phyloP scores from a whole-genome alignment of 2,888 invertebrate species.

The Heliconius charithonia region DNA sequence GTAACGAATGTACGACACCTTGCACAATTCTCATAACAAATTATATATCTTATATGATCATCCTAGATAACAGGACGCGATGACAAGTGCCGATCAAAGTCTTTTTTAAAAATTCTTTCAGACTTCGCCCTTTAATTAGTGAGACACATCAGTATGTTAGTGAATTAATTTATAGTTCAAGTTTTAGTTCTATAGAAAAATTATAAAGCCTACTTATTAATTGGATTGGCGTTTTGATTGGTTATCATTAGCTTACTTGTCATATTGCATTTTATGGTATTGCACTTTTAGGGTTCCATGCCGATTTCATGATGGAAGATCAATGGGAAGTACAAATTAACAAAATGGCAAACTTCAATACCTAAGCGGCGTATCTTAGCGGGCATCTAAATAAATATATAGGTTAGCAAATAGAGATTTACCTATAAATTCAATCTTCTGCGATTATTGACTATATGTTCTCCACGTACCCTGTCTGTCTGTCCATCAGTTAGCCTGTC shows the following conservation, averaged over 20 bases:
- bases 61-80: slow-evolving; percentile 1
- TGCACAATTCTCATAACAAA: slow-evolving; percentile 18
- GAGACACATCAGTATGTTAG: background rate
- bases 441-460: too few species aligned
- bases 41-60: background rate
- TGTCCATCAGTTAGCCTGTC: too few species aligned
- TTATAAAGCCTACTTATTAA: background rate
- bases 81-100: slow-evolving; percentile 16
- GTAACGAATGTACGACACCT: slow-evolving; percentile 6
- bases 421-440: too few species aligned
- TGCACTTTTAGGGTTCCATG: too few species aligned
- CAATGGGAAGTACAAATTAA: too few species aligned
- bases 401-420: too few species aligned
- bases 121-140: background rate
- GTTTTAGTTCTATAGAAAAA: background rate
- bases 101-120: slow-evolving; percentile 19
- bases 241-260: background rate
- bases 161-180: background rate
- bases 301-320: too few species aligned
- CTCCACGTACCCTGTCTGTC: too few species aligned
- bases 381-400: too few species aligned
- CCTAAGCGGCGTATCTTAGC: too few species aligned
- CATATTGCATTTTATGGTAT: background rate
- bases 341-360: too few species aligned
- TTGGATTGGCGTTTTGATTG: background rate